Conservation (phyloP, 2,113 vertebrate genomes). For the Pelodiscus sinensis region DNA sequence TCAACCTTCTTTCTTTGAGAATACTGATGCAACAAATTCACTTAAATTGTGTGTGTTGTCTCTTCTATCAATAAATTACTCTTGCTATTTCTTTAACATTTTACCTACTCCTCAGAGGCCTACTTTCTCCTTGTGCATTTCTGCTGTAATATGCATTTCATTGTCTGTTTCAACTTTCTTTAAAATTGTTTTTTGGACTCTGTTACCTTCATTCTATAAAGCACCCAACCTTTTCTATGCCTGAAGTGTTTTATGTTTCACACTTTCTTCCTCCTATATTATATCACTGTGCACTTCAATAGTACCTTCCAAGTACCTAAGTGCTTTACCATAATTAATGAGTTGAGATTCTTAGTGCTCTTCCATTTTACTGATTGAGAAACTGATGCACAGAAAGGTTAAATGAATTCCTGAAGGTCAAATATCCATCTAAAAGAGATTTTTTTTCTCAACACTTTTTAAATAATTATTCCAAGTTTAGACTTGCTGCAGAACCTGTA, state of each 20-base stretch:
- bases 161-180: slow-evolving; percentile 37
- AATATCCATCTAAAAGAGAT: not conserved
- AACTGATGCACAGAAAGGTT: slow-evolving; percentile 22
- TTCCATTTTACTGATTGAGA: not conserved
- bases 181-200: slow-evolving; percentile 51
- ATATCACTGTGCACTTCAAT: slow-evolving; percentile 33
- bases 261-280: slow-evolving; percentile 33
- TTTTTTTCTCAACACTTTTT: not conserved
- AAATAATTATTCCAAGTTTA: not conserved
- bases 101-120: not conserved
- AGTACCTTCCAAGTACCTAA: slow-evolving; percentile 28
- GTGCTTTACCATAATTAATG: slow-evolving; percentile 38
- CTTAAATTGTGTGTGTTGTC: not conserved
- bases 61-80: slow-evolving; percentile 16
- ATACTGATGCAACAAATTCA: not conserved
- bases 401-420: not conserved
- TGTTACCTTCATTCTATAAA: slow-evolving; percentile 43
- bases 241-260: slow-evolving; percentile 55
- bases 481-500: not conserved
- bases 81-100: not conserved
- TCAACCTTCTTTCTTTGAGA: slow-evolving; percentile 3
- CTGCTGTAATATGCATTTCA: slow-evolving; percentile 3
- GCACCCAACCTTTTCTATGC: slow-evolving; percentile 13
- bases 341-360: not conserved
- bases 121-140: slow-evolving; percentile 11